Evolutionary conservation across 1,140 invertebrate species (phyloP), one percentile per base, ranked within the genome.

Genomic region (Leucophenga varia): DNA sequence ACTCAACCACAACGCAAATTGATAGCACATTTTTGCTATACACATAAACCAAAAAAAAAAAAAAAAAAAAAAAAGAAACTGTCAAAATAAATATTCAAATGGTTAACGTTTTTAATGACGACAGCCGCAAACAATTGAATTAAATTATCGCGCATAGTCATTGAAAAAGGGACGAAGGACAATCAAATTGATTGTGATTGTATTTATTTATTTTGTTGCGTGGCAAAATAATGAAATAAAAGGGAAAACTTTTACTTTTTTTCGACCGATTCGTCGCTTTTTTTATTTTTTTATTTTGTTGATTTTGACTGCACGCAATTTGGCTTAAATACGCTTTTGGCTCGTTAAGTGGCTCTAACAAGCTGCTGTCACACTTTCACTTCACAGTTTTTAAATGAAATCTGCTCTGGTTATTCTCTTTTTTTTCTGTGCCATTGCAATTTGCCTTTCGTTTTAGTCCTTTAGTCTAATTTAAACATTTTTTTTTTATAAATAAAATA

Each of bases 151-250:
- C 17, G 21, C 28, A 25, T 9, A 47, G 35, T 10, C 17, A 20
- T 10, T 16, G 25, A 14, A 3, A 51, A 65, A 44, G 19, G 18
- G 21, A 17, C 41, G n/a, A 18, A 25, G 41, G 54, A 48, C 61
- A 64, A 64, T 65, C 61, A 65, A 64, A 64, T 64, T 64, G 61
- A 64, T 65, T 64, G 61, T 64, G 61, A 65, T 64, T 64, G 61
- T 61, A 65, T 64, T 64, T 40, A 44, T 45, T 12, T 30, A 8
- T 30, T 30, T 30, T 30, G 28, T 30, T 30, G 28, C 28, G n/a
- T n/a, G n/a, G n/a, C n/a, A n/a, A n/a, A n/a, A n/a, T n/a, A n/a
- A n/a, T n/a, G n/a, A n/a, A n/a, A n/a, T n/a, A n/a, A n/a, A n/a
- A n/a, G n/a, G n/a, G n/a, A n/a, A n/a, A n/a, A n/a, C 12, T 30